These are phyloP conservation scores for Crotalus tigris DNA, from an alignment of 2,113 vertebrate species.

Conservation along the genomic window DNA sequence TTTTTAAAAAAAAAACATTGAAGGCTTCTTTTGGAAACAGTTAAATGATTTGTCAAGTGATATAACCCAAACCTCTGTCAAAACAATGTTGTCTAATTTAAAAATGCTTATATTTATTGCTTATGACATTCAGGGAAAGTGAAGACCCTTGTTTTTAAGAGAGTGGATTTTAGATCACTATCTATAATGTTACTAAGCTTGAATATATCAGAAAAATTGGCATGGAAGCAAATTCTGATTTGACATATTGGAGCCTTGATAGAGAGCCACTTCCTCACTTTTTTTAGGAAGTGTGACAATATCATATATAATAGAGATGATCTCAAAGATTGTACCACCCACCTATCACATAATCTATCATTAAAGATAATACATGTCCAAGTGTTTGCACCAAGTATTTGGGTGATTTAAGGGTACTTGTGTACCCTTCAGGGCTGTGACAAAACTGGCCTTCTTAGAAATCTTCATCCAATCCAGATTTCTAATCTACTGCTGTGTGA, in stretches of 20 bases:
- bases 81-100: slow-evolving; percentile 40
- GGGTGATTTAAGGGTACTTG: not conserved
- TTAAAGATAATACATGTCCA: not conserved
- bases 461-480: not conserved
- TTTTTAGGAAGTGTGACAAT: slow-evolving; percentile 13
- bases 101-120: slow-evolving; percentile 52
- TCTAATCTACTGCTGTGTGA: not conserved
- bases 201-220: slow-evolving; percentile 10
- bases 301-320: not conserved
- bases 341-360: not conserved
- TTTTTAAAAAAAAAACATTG: not conserved
- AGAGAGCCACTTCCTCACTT: slow-evolving; percentile 21
- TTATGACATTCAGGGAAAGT: slow-evolving; percentile 42
- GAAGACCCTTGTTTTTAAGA: slow-evolving; percentile 14
- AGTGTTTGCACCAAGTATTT: not conserved
- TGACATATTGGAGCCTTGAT: not conserved
- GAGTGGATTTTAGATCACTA: not conserved
- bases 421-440: not conserved
- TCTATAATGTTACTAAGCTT: slow-evolving; percentile 2
- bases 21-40: slow-evolving; percentile 36
- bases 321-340: not conserved
- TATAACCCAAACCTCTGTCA: slow-evolving; percentile 35
- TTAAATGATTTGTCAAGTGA: slow-evolving; percentile 49
- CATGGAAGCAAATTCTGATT: not conserved
- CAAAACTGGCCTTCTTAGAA: not conserved